These are phyloP conservation scores for Tenualosa ilisha DNA, from an alignment of 2,797 vertebrate genomes.

Conservation along the genomic window DNA sequence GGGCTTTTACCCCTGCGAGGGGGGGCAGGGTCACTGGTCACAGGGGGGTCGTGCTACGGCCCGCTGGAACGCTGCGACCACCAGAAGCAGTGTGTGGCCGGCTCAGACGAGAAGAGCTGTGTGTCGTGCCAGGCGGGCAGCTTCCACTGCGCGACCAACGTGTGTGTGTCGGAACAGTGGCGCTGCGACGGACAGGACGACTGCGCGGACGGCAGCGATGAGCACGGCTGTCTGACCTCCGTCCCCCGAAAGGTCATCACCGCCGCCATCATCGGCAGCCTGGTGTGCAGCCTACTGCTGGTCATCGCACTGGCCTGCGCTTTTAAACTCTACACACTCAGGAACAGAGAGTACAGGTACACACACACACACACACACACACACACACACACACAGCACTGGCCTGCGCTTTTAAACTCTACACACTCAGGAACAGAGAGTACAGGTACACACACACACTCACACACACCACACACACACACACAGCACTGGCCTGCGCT, in stretches of 20 bases:
- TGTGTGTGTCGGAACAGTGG: constrained; percentile 98
- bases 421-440: background rate
- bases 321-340: constrained; percentile 91
- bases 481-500: constrained; percentile 86
- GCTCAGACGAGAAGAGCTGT: constrained; percentile 96
- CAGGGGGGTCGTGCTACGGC: constrained; percentile 83
- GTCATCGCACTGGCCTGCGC: constrained; percentile 95
- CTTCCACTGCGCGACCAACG: constrained; percentile 94
- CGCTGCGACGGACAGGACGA: constrained; percentile 97
- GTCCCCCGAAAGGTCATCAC: constrained; percentile 96
- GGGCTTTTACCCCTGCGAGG: constrained; percentile 88
- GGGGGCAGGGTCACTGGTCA: constrained; percentile 56
- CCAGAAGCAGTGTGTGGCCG: constrained; percentile 93
- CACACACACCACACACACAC: background rate
- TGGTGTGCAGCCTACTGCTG: constrained; percentile 91
- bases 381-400: constrained; percentile 67
- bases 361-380: background rate
- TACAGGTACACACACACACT: background rate
- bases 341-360: constrained; percentile 85
- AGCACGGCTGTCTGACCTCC: constrained; percentile 85
- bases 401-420: constrained; percentile 78
- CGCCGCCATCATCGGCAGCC: constrained; percentile 90
- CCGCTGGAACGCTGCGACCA: constrained; percentile 92
- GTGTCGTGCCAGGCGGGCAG: constrained; percentile 94
- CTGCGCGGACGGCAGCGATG: constrained; percentile 95